These are phyloP conservation scores for Dendroctonus valens DNA, from an alignment of 1,140 invertebrate genomes.

Conservation along the genomic window DNA sequence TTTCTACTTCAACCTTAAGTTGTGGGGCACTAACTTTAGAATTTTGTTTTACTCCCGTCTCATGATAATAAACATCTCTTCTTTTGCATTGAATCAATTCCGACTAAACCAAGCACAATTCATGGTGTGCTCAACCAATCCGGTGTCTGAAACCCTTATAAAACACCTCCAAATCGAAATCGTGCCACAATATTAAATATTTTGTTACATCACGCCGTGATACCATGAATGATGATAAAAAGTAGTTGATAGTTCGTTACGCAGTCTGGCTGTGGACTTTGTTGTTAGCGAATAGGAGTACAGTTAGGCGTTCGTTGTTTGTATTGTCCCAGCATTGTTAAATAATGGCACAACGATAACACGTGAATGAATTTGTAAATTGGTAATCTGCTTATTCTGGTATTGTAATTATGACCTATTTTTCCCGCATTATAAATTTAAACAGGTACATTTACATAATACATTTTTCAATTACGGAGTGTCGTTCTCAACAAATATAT, in stretches of 20 bases:
- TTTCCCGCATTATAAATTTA: background rate
- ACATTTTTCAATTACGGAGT: too few species aligned
- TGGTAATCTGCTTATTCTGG: conserved; percentile 10
- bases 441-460: too few species aligned
- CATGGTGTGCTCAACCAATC: too few species aligned
- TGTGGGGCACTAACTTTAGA: too few species aligned
- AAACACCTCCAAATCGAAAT: too few species aligned
- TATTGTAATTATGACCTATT: conserved; percentile 25
- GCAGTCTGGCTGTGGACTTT: conserved; percentile 27
- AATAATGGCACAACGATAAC: conserved; percentile 29
- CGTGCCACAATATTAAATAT: background rate
- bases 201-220: conserved; percentile 20
- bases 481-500: too few species aligned
- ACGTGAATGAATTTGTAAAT: conserved; percentile 32
- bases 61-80: too few species aligned
- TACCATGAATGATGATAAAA: conserved; percentile 22
- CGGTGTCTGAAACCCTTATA: too few species aligned
- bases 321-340: conserved; percentile 31
- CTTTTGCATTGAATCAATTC: too few species aligned
- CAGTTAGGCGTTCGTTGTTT: conserved; percentile 30
- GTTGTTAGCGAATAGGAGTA: conserved; percentile 29
- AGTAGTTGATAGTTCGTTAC: conserved; percentile 23
- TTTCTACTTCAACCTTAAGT: too few species aligned
- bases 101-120: too few species aligned
- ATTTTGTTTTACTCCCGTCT: too few species aligned